Evolutionary conservation across 2,113 vertebrate species (phyloP).

Genomic region (Percopsis transmontana): DNA sequence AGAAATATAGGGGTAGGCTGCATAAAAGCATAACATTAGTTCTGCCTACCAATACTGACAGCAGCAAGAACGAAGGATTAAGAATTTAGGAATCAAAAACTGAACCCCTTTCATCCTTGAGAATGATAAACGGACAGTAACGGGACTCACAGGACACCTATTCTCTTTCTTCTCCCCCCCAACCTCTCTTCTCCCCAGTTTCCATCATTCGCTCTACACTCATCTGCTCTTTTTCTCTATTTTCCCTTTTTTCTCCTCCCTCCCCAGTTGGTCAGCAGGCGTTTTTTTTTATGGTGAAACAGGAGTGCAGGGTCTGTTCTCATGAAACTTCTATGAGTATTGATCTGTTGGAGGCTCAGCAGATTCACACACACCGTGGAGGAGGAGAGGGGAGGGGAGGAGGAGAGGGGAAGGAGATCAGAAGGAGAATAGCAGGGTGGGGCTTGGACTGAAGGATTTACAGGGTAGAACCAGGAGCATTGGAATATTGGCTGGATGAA

Average conservation of each 20-base stretch:
- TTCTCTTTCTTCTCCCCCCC: background rate
- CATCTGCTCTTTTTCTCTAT: slow-evolving; percentile 12
- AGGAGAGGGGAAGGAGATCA: background rate
- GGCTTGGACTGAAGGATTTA: too few species aligned
- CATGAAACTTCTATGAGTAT: slow-evolving; percentile 88
- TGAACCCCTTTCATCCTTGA: too few species aligned
- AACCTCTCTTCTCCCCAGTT: background rate
- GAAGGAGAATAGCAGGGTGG: background rate
- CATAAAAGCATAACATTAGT: too few species aligned
- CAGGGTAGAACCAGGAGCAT: too few species aligned
- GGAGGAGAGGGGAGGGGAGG: slow-evolving; percentile 38
- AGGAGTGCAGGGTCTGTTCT: slow-evolving; percentile 79
- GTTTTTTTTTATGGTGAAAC: slow-evolving; percentile 81
- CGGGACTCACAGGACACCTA: background rate
- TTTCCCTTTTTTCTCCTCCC: slow-evolving; percentile 1
- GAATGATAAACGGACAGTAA: background rate
- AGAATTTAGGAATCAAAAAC: too few species aligned
- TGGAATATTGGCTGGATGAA: too few species aligned
- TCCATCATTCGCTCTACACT: slow-evolving; percentile 1
- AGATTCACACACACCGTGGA: slow-evolving; percentile 22
- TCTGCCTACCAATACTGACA: too few species aligned
- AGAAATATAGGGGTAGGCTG: too few species aligned
- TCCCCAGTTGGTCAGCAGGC: slow-evolving; percentile 5
- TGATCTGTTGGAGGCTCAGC: slow-evolving; percentile 71
- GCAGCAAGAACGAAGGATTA: too few species aligned